A percentile compares a stretch with the other conserved stretches of the same genome.
Evolutionary conservation across 2,113 vertebrate genomes (phyloP).

Genomic region (Oncorhynchus clarkii): DNA sequence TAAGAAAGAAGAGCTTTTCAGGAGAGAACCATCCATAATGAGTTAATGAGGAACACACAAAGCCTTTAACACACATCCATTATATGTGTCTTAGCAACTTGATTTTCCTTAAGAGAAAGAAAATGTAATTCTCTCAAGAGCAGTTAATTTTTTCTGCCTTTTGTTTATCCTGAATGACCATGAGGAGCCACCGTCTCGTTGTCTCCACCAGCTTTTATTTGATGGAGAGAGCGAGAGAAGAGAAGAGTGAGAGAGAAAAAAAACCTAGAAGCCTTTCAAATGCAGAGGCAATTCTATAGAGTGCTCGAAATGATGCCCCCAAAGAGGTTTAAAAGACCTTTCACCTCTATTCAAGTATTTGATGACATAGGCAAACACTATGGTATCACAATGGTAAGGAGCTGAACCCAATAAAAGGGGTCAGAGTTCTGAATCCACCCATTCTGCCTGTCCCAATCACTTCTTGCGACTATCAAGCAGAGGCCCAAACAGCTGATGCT

Average conservation of each 20-base stretch:
- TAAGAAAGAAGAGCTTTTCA: conserved; percentile 20
- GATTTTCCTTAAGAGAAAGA: conserved; percentile 76
- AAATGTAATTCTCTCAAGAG: conserved; percentile 82
- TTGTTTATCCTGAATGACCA: conserved; percentile 88
- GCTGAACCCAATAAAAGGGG: conserved; percentile 93
- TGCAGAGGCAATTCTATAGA: conserved; percentile 85
- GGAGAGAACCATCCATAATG: conserved; percentile 39
- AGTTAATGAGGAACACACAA: conserved; percentile 35
- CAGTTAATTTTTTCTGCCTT: conserved; percentile 81
- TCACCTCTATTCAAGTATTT: conserved; percentile 88
- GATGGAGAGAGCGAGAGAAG: conserved; percentile 69
- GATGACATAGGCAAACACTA: conserved; percentile 84
- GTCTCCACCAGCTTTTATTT: conserved; percentile 86
- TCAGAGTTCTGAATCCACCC: conserved; percentile 82
- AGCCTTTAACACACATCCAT: conserved; percentile 54
- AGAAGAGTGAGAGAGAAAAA: conserved; percentile 62
- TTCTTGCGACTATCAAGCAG: conserved; percentile 77
- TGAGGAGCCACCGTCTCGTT: conserved; percentile 82
- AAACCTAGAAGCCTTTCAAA: conserved; percentile 89
- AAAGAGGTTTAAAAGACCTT: conserved; percentile 89
- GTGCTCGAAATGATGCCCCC: conserved; percentile 87
- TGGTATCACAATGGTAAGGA: conserved; percentile 84
- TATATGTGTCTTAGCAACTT: conserved; percentile 70
- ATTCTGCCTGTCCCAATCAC: conserved; percentile 78
- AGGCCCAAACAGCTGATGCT: conserved; percentile 79